Percentiles rank a stretch among this genome's conserved stretches.
phyloP scores from a whole-genome alignment of 2,888 invertebrate genomes.

The Acrobasis repandana region DNA sequence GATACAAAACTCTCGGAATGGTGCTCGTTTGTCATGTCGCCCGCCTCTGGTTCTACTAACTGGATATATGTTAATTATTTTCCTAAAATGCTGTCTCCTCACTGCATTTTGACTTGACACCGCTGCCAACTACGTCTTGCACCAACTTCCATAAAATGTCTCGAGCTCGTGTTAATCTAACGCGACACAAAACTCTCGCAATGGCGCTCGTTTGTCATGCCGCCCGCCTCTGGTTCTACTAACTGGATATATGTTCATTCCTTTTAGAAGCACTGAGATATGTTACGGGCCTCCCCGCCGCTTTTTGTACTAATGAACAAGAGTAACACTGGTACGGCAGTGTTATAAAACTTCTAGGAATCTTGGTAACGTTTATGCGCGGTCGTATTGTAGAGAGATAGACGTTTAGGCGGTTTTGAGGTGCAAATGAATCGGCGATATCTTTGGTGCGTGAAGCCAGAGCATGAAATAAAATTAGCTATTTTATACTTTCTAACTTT shows the following conservation, averaged over 20 bases:
- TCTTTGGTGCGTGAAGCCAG: not conserved
- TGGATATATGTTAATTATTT: conserved; percentile 10
- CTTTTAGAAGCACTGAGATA: conserved; percentile 9
- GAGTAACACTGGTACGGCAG: conserved; percentile 7
- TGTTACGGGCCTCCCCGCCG: conserved; percentile 4
- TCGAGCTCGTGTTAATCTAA: conserved; percentile 15
- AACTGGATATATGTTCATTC: conserved; percentile 13
- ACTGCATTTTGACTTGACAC: conserved; percentile 1
- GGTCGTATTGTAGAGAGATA: not conserved
- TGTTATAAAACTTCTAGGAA: conserved; percentile 7
- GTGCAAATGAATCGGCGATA: not conserved
- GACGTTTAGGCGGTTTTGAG: conserved; percentile 7
- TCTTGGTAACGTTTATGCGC: conserved; percentile 1
- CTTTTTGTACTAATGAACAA: conserved; percentile 18
- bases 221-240: conserved; percentile 7
- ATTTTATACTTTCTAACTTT: too few relatives aligned
- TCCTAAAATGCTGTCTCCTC: not conserved
- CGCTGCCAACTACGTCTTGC: too few relatives aligned
- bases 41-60: conserved; percentile 10
- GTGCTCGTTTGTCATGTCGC: conserved; percentile 23
- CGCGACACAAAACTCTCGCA: conserved; percentile 14
- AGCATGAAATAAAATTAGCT: not conserved
- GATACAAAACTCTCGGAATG: conserved; percentile 13
- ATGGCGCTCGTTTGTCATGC: conserved; percentile 23
- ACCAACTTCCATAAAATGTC: not conserved